phyloP scores from a whole-genome alignment of 2,888 invertebrate genomes.

The Melipona beecheii region DNA sequence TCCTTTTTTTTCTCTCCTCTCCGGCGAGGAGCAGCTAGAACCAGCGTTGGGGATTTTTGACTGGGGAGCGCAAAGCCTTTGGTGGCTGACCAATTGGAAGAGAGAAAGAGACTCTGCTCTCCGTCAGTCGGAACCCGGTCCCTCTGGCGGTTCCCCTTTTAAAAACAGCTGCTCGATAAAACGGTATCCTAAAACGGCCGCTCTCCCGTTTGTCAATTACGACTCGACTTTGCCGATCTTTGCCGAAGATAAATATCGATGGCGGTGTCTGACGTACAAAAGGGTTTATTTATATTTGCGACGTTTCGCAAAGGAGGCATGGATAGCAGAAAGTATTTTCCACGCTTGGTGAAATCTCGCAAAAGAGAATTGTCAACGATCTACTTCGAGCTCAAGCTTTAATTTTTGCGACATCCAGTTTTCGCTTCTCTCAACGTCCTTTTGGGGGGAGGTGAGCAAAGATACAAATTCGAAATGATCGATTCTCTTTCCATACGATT shows the following conservation, averaged over 20 bases:
- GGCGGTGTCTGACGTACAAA: neutral
- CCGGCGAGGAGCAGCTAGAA: slow-evolving; percentile 11
- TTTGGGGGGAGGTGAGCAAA: no score
- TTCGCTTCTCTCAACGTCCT: no score
- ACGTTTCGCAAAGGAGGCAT: no score
- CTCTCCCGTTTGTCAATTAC: neutral
- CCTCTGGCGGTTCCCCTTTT: neutral
- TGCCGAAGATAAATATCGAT: neutral
- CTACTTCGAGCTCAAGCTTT: no score
- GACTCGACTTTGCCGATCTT: neutral
- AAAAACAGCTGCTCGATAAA: neutral
- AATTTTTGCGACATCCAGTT: no score
- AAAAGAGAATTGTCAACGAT: no score
- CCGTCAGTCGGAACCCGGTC: slow-evolving; percentile 17
- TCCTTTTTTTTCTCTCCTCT: neutral
- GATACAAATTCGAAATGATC: no score
- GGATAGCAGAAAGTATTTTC: no score
- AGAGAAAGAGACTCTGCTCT: neutral
- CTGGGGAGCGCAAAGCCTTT: slow-evolving; percentile 1
- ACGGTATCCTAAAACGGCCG: neutral
- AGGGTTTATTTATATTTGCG: neutral
- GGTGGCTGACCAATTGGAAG: slow-evolving; percentile 24
- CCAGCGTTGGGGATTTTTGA: neutral
- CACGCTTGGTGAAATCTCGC: no score
- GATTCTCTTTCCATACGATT: no score